Conservation (phyloP, 2,797 vertebrate genomes). For the Manis javanica region DNA sequence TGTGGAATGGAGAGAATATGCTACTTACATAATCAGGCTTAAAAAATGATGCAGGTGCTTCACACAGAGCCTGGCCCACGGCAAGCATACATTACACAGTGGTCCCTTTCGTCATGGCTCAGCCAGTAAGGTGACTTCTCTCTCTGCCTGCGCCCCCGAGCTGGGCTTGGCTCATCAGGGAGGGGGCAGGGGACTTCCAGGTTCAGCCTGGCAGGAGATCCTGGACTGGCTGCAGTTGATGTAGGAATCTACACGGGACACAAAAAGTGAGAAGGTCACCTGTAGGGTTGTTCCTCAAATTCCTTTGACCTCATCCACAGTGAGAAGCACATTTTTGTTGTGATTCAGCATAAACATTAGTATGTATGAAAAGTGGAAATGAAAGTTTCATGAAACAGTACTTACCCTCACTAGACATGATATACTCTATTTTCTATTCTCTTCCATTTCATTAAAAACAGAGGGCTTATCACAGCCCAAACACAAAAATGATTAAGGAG, state of each 20-base stretch:
- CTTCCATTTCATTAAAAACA: not conserved
- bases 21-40: not conserved
- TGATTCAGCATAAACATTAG: not conserved
- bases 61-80: accelerated
- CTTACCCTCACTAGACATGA: not conserved
- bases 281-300: not conserved
- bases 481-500: not conserved
- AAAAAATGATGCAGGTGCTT: accelerated
- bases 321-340: not conserved
- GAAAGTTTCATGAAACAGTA: not conserved
- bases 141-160: not conserved
- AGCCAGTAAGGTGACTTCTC: no score
- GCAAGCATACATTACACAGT: accelerated
- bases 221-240: not conserved
- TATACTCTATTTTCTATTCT: not conserved
- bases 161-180: not conserved
- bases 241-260: not conserved
- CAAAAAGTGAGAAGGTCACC: not conserved
- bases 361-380: not conserved
- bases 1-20: not conserved
- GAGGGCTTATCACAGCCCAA: not conserved
- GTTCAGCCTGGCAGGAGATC: not conserved
- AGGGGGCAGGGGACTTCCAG: not conserved
- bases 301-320: not conserved
- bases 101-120: accelerated